Evolutionary conservation across 1,140 invertebrate genomes (phyloP).

Genomic region (Bombus waltoni): DNA sequence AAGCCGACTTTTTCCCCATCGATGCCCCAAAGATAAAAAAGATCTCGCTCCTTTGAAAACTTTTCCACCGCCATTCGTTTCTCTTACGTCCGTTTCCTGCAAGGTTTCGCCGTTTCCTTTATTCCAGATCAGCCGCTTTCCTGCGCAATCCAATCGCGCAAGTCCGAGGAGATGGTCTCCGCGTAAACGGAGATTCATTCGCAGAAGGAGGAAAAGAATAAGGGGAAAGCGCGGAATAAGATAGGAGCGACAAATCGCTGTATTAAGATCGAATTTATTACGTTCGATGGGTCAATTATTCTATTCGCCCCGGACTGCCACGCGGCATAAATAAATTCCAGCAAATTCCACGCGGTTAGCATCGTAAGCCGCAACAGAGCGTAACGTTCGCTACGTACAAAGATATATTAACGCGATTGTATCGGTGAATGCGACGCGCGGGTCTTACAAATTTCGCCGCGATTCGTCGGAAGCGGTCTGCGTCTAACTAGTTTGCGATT

Average conservation of each 20-base stretch:
- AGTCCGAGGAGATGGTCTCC: no score
- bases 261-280: conserved; percentile 26
- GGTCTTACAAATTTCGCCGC: conserved; percentile 27
- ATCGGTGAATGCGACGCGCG: conserved; percentile 23
- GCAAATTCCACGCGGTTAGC: conserved; percentile 29
- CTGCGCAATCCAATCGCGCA: no score
- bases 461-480: not conserved
- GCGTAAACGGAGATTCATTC: not conserved
- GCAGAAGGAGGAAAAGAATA: no score
- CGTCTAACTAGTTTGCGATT: not conserved
- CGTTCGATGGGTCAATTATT: not conserved
- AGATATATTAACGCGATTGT: conserved; percentile 54
- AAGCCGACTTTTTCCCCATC: not conserved
- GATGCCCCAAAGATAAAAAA: no score
- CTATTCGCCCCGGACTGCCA: not conserved
- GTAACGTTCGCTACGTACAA: conserved; percentile 33
- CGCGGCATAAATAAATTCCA: conserved; percentile 42
- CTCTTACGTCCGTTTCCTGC: no score
- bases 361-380: conserved; percentile 32
- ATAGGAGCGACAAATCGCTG: not conserved
- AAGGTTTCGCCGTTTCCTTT: no score
- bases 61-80: no score
- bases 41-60: no score
- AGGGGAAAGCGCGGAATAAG: no score
- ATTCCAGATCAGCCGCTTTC: no score